Evolutionary conservation across 2,888 invertebrate species (phyloP).

Genomic region (Athalia cordata): DNA sequence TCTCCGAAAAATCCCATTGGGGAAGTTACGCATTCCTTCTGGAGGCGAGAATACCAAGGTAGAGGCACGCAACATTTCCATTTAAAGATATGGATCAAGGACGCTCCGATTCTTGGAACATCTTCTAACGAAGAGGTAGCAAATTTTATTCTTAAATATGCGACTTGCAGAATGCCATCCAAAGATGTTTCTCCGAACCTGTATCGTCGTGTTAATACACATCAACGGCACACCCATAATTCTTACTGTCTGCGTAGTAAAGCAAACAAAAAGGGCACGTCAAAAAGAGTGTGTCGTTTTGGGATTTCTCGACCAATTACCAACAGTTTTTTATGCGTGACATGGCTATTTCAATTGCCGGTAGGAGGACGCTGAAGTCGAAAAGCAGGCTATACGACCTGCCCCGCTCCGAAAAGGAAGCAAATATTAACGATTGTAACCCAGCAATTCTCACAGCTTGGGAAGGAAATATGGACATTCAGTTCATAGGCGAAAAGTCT

Average conservation of each 20-base stretch:
- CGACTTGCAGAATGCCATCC: no score
- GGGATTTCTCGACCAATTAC: constrained; percentile 58
- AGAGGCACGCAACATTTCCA: constrained; percentile 58
- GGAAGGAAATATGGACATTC: constrained; percentile 65
- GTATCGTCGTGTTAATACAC: constrained; percentile 10
- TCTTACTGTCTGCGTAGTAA: constrained; percentile 58
- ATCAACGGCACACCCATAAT: constrained; percentile 56
- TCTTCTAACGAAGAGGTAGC: background rate
- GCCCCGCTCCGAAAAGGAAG: constrained; percentile 52
- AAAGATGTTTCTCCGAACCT: no score
- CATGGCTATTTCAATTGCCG: no score
- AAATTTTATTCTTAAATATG: no score
- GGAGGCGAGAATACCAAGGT: background rate
- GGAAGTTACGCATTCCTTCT: no score
- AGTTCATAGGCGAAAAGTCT: constrained; percentile 61
- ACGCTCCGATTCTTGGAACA: constrained; percentile 55
- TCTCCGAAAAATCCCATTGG: no score
- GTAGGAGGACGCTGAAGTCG: constrained; percentile 54
- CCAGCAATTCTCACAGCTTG: constrained; percentile 57
- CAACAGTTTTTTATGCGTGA: constrained; percentile 53
- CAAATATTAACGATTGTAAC: constrained; percentile 61
- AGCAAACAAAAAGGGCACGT: constrained; percentile 55
- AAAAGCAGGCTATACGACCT: constrained; percentile 60
- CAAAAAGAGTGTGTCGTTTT: constrained; percentile 56
- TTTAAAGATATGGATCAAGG: constrained; percentile 56